Conservation (phyloP, 2,113 vertebrate species). For the Chloebia gouldiae region DNA sequence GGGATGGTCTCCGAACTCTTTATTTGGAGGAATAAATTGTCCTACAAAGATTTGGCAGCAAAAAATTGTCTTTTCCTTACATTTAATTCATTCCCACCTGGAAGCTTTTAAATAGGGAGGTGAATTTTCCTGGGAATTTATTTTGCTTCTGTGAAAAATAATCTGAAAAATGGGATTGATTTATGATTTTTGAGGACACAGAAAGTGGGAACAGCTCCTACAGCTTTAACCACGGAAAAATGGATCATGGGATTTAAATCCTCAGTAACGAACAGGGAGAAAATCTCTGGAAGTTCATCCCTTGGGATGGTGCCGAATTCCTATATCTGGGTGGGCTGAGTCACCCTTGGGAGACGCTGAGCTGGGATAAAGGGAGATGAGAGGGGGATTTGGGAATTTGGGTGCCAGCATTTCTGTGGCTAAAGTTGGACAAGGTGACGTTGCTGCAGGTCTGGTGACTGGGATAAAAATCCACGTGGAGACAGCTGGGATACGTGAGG, state of each 20-base stretch:
- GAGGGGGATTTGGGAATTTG: not conserved
- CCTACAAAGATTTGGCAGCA: not conserved
- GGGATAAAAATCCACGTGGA: not conserved
- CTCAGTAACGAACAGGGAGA: not conserved
- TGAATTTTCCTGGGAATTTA: accelerated
- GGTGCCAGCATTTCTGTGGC: not conserved
- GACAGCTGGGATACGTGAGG: not conserved
- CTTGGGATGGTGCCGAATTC: not conserved
- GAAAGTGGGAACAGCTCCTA: not conserved
- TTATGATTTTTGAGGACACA: not conserved
- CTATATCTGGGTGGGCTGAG: not conserved
- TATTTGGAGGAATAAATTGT: not conserved
- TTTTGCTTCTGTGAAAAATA: not conserved
- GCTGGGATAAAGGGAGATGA: not conserved
- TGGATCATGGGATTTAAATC: accelerated
- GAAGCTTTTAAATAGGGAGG: accelerated
- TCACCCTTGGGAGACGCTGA: not conserved
- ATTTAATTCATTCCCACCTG: not conserved
- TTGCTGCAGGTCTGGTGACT: not conserved
- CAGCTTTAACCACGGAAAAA: not conserved
- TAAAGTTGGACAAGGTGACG: not conserved
- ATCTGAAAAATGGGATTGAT: not conserved
- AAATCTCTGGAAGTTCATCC: not conserved
- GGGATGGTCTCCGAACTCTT: not conserved
- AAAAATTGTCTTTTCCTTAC: not conserved